A percentile compares a stretch with the other conserved stretches of the same genome.
phyloP scores from a whole-genome alignment of 35 echinoderm and acorn worm species.

The Ophiothrix spiculata region DNA sequence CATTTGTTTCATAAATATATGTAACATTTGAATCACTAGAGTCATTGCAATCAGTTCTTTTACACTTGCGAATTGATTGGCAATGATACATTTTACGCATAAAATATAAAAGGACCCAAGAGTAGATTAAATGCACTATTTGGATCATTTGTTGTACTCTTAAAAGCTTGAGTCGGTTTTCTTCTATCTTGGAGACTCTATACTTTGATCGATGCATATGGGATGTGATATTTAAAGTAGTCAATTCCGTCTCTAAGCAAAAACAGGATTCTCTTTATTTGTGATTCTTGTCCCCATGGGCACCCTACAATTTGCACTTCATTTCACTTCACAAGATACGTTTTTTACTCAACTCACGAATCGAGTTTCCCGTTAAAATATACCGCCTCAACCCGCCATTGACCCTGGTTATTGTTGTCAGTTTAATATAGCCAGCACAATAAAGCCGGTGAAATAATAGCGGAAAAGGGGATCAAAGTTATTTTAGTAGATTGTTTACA shows the following conservation, averaged over 20 bases:
- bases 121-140: too few species aligned
- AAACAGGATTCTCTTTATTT: background rate
- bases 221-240: conserved; percentile 9
- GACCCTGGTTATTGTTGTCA: conserved; percentile 7
- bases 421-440: background rate
- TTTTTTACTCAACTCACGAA: background rate
- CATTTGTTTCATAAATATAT: too few species aligned
- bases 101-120: too few species aligned
- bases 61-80: too few species aligned
- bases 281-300: background rate
- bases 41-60: too few species aligned
- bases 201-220: background rate
- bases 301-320: background rate
- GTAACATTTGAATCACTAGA: too few species aligned
- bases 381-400: background rate
- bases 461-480: background rate
- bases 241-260: conserved; percentile 4
- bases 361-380: background rate
- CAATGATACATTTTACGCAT: too few species aligned
- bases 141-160: too few species aligned
- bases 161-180: too few species aligned
- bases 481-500: conserved; percentile 6
- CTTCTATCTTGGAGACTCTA: too few species aligned
- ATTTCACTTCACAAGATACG: background rate
- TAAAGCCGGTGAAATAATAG: conserved; percentile 9